Percentiles rank a stretch among this genome's conserved stretches.
These are phyloP conservation scores for Glaucomys volans DNA, from an alignment of 2,113 vertebrate species.

Conservation along the genomic window DNA sequence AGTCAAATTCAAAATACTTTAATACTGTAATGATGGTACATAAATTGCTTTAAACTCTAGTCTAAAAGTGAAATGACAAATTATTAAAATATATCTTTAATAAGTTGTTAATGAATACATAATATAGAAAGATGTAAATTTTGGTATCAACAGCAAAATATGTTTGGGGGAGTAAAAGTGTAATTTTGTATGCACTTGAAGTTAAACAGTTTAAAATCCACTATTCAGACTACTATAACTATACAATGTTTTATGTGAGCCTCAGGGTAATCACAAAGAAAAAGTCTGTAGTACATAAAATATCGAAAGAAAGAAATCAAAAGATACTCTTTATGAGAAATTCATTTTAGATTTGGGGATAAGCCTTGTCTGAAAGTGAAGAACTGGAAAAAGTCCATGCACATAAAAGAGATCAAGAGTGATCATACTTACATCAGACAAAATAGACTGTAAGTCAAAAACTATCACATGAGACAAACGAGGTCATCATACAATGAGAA, in stretches of 20 bases:
- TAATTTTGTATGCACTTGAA: background rate
- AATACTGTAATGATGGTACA: background rate
- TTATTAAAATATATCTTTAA: background rate
- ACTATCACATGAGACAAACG: background rate
- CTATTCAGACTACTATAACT: too few relatives aligned
- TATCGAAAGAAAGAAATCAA: background rate
- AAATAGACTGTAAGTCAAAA: background rate
- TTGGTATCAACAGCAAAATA: background rate
- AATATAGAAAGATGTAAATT: background rate
- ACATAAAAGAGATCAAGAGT: background rate
- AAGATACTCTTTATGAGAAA: background rate
- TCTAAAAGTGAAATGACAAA: background rate
- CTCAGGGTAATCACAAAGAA: background rate
- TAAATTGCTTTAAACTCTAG: background rate
- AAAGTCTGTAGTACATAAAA: background rate
- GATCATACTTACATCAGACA: background rate
- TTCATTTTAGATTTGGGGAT: background rate
- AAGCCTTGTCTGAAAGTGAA: background rate
- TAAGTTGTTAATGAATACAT: background rate
- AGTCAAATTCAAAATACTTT: background rate
- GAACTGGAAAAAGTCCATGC: background rate
- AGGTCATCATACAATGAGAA: background rate
- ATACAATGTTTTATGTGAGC: too few relatives aligned
- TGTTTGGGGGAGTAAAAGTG: background rate
- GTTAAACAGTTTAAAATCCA: background rate